A percentile compares a stretch with the other conserved stretches of the same genome.
These are phyloP conservation scores for Pitangus sulphuratus DNA, from an alignment of 2,797 vertebrate genomes.

Conservation along the genomic window DNA sequence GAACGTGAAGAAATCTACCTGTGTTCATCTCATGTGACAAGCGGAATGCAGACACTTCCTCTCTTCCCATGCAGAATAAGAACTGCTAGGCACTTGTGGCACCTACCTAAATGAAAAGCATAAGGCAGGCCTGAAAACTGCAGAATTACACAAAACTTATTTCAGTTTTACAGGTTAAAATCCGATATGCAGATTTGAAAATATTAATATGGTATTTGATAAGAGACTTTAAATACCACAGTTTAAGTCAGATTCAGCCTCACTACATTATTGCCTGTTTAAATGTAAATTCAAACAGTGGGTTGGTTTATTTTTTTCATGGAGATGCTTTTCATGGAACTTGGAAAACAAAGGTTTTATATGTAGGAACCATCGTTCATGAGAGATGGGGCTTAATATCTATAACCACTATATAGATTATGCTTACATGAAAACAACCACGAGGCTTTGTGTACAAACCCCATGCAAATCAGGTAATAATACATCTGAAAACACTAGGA, in stretches of 20 bases:
- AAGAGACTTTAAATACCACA: neutral
- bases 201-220: neutral
- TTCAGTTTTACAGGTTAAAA: neutral
- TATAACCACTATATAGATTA: neutral
- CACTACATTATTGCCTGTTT: neutral
- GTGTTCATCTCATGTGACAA: rapidly evolving
- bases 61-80: neutral
- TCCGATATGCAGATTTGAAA: neutral
- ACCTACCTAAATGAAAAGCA: neutral
- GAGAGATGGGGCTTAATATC: neutral
- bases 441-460: neutral
- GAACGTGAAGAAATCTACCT: neutral
- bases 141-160: neutral
- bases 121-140: neutral
- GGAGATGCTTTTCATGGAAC: neutral
- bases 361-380: neutral
- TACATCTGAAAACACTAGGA: neutral
- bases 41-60: neutral
- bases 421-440: neutral
- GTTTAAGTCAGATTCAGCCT: neutral
- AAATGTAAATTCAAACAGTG: neutral
- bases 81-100: neutral
- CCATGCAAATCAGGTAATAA: neutral
- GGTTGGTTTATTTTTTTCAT: neutral
- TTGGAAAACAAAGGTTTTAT: neutral